Conservation (phyloP, 2,797 vertebrate genomes). For the Aselliscus stoliczkanus region DNA sequence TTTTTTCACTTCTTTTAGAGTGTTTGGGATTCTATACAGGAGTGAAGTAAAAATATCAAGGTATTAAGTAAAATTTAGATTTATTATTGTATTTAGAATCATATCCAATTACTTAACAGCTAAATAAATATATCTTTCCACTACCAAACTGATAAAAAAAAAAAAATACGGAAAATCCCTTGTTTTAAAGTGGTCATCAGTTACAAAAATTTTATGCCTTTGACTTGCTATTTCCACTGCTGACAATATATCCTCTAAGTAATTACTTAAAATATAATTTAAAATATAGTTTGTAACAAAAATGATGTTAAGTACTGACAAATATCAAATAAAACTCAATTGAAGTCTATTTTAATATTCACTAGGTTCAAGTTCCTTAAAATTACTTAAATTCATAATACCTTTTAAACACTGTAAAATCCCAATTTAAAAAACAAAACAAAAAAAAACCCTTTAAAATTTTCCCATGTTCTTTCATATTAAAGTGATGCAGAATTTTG, state of each 20-base stretch:
- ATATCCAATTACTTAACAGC: neutral
- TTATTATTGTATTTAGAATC: neutral
- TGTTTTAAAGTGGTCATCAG: neutral
- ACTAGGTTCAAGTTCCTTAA: neutral
- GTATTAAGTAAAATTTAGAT: neutral
- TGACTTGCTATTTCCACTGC: neutral
- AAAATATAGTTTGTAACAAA: conserved; percentile 11
- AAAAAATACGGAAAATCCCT: conserved; percentile 12
- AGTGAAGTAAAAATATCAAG: conserved; percentile 27
- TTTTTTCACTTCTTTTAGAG: conserved; percentile 70
- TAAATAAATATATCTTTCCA: neutral
- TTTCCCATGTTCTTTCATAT: neutral
- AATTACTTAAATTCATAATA: conserved; percentile 27
- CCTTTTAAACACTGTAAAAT: conserved; percentile 23
- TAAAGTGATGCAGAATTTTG: neutral
- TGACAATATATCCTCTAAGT: neutral
- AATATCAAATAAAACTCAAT: neutral
- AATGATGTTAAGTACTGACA: neutral
- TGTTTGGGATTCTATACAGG: conserved; percentile 71
- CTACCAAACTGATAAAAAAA: neutral
- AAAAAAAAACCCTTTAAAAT: neutral
- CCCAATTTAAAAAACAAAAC: neutral
- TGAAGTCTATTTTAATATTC: neutral
- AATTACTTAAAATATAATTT: conserved; percentile 41
- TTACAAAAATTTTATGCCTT: neutral